Evolutionary conservation across 2,888 invertebrate genomes (phyloP).

Genomic region (Gryllus longicercus): DNA sequence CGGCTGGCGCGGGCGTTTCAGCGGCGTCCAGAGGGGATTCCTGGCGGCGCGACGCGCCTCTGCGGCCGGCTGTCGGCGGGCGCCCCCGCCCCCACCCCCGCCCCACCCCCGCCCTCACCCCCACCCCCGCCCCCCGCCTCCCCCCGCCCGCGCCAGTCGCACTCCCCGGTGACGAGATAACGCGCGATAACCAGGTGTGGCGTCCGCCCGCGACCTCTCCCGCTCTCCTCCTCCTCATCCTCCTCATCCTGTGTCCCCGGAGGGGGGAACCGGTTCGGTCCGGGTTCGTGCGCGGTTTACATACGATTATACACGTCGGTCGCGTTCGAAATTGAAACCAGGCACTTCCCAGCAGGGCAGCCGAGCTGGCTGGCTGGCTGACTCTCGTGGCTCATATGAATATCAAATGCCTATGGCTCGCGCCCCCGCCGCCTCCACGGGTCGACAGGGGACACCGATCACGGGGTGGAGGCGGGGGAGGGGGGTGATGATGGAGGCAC

Average conservation of each 20-base stretch:
- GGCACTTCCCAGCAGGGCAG: not conserved
- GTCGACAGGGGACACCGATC: too few relatives aligned
- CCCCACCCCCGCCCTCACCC: too few relatives aligned
- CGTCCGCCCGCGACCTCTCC: not conserved
- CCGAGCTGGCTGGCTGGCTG: not conserved
- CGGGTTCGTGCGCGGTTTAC: not conserved
- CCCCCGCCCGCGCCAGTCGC: not conserved
- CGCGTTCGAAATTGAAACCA: conserved; percentile 11
- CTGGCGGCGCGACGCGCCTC: not conserved
- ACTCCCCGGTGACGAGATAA: not conserved
- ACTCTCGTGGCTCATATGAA: not conserved
- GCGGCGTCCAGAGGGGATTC: too few relatives aligned
- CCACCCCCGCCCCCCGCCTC: too few relatives aligned
- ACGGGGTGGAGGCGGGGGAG: too few relatives aligned
- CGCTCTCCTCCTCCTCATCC: not conserved
- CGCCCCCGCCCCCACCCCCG: not conserved
- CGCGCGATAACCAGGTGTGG: conserved; percentile 17
- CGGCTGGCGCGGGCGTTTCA: too few relatives aligned
- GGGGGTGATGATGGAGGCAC: too few relatives aligned
- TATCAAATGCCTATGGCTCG: not conserved
- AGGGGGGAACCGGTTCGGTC: not conserved
- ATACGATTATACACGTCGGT: conserved; percentile 17
- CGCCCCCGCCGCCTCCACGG: not conserved
- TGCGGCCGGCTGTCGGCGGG: too few relatives aligned
- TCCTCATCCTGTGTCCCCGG: not conserved